Evolutionary conservation across 1,140 invertebrate species (phyloP), one percentile per base, ranked within the genome.

Genomic region (Epicauta chinensis): DNA sequence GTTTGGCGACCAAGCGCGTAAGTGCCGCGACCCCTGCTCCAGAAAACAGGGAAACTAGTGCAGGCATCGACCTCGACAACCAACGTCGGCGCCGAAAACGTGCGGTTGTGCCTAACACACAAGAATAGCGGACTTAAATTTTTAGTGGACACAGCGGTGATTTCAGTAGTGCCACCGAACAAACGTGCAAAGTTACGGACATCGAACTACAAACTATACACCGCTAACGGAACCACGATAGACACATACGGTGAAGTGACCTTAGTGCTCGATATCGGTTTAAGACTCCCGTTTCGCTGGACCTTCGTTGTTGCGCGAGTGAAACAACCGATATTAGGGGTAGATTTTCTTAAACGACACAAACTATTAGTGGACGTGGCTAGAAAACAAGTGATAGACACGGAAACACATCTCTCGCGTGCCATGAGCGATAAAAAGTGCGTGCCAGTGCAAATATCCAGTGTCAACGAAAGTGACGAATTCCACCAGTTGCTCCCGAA

Each of bases 221-320:
- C 44, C 7, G 44, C 44, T 9, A 46, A 35, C 34, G 34, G 34
- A 6, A 14, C 44, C 16, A 15, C 11, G 2, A 34, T 46, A 7
- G n/a, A 32, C 13, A 23, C 23, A 11, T 35, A 10, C 12, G 44
- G 44, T 15, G 10, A 32, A 15, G 13, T 17, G 16, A 46, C 44
- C 2, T 12, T 46, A 13, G 13, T 3, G 3, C 3, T 46, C 2
- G 15, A 46, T 16, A 15, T 46, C 34, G 44, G 44, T 12, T 15
- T 64, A 1, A 54, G 59, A 6, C 59, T 68, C 34, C 44, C 56
- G n/a, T 68, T 67, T 32, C 36, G 29, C 13, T 74, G 68, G 71
- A 30, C 47, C 4, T 74, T 74, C 41, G 58, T 70, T 9, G 50
- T 74, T 1, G 71, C 71, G 1, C 64, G 67, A 23, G 65, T 71